Conservation (phyloP, 2,797 vertebrate species). For the Cetoscarus ocellatus region DNA sequence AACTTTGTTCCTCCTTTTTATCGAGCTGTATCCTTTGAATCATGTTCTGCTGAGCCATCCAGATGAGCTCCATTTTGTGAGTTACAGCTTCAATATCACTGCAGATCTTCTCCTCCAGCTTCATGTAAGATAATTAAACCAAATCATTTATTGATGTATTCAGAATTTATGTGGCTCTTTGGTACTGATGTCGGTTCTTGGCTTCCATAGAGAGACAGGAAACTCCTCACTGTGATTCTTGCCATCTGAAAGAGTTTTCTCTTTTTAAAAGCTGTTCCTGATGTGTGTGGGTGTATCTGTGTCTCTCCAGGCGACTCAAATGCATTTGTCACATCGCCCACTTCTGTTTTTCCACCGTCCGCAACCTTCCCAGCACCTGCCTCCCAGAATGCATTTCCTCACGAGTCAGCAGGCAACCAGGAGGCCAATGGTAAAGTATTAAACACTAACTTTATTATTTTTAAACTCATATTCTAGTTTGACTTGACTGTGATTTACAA, state of each 20-base stretch:
- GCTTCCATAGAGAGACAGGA: background rate
- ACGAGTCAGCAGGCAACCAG: slow-evolving; percentile 76
- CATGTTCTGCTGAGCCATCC: too few species aligned
- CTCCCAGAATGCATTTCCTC: slow-evolving; percentile 81
- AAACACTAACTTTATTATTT: background rate
- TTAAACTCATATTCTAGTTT: too few species aligned
- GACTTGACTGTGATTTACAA: too few species aligned
- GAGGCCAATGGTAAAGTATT: slow-evolving; percentile 79
- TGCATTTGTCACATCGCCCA: slow-evolving; percentile 75
- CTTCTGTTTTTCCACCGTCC: slow-evolving; percentile 78
- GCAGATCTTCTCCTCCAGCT: background rate
- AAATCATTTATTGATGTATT: background rate
- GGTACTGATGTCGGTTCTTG: background rate
- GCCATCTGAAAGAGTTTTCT: background rate
- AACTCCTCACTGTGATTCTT: background rate
- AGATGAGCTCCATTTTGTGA: background rate
- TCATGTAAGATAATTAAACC: background rate
- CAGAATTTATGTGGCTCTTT: background rate
- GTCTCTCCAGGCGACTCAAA: slow-evolving; percentile 74
- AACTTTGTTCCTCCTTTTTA: too few species aligned
- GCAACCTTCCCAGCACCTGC: slow-evolving; percentile 74
- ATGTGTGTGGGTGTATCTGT: slow-evolving; percentile 18
- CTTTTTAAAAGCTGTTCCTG: background rate
- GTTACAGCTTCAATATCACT: background rate
- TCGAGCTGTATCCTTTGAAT: too few species aligned